Percentiles rank a stretch among this genome's conserved stretches.
Evolutionary conservation across 2,888 invertebrate species (phyloP).

Genomic region (Calameuta pallipes): DNA sequence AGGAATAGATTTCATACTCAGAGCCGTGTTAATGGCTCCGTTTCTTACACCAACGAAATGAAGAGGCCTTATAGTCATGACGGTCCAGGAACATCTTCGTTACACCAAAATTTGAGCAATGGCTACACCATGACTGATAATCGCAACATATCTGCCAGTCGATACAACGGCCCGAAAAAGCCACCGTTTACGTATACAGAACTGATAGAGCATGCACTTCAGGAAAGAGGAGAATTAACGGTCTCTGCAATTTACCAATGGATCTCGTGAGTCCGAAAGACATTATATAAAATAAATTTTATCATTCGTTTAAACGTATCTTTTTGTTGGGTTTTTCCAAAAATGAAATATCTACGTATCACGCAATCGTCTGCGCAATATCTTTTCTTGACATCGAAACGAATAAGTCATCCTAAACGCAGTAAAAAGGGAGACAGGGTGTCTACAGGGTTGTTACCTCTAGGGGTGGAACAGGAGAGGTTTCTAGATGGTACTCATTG

Average conservation of each 20-base stretch:
- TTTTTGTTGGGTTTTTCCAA: too few species aligned
- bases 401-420: too few species aligned
- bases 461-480: constrained; percentile 12
- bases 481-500: constrained; percentile 53
- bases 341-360: too few species aligned
- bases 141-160: constrained; percentile 41
- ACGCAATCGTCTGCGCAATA: too few species aligned
- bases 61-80: constrained; percentile 36
- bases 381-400: too few species aligned
- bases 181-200: constrained; percentile 93
- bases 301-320: too few species aligned
- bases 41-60: constrained; percentile 31
- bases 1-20: constrained; percentile 22
- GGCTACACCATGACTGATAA: constrained; percentile 36
- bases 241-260: constrained; percentile 93
- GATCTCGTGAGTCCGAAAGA: constrained; percentile 84
- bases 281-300: too few species aligned
- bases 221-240: constrained; percentile 87
- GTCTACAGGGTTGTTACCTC: too few species aligned
- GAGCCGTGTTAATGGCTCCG: neutral
- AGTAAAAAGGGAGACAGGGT: too few species aligned
- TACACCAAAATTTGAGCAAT: constrained; percentile 22
- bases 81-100: constrained; percentile 13
- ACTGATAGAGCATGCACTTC: constrained; percentile 86
- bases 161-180: constrained; percentile 74